Evolutionary conservation across 2,888 invertebrate genomes (phyloP), one percentile per base, ranked within the genome.

Genomic region (Drosophila suboccidentalis): DNA sequence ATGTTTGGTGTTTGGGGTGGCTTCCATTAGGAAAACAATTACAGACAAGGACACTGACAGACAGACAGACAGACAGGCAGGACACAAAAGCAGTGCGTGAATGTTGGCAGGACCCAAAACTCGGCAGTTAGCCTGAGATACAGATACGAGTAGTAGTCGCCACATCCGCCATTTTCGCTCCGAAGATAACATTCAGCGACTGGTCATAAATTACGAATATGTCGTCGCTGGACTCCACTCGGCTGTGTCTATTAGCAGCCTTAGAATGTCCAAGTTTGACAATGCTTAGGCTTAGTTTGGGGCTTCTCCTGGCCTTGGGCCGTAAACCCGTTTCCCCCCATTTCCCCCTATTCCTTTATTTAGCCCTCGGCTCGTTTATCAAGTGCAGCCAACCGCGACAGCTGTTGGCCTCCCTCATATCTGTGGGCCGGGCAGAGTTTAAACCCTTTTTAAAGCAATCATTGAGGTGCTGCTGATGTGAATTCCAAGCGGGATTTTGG

Each of bases 171-270:
- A 54, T 44, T 57, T 60, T 38, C 63, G 63, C 26, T 36, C 49
- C 41, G 50, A 76, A 75, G 87, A 86, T 83, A 85, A 66, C 86
- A 82, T 75, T 82, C 80, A 67, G 63, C 80, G 71, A 71, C 73
- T 82, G 80, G 84, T 51, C 90, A 90, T 89, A 89, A 89, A 89
- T 89, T 85, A 87, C 85, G 75, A 83, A 79, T 83, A 78, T 85
- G 90, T 87, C 82, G 83, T 84, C 81, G 88, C 80, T 82, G 74
- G 70, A 67, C 59, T 76, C 69, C 79, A 65, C 49, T 82, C 62
- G 84, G 82, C 63, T 66, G 51, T 90, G 90, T 91, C 91, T 91
- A 91, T 91, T 91, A 91, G 91, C 91, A 89, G 91, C 90, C 91
- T 90, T 87, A 83, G 84, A 82, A 86, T 90, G 89, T 90, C 87